A percentile compares a stretch with the other conserved stretches of the same genome.
Conservation (phyloP, 2,888 invertebrate genomes). For the Tanytarsus gracilentus region DNA sequence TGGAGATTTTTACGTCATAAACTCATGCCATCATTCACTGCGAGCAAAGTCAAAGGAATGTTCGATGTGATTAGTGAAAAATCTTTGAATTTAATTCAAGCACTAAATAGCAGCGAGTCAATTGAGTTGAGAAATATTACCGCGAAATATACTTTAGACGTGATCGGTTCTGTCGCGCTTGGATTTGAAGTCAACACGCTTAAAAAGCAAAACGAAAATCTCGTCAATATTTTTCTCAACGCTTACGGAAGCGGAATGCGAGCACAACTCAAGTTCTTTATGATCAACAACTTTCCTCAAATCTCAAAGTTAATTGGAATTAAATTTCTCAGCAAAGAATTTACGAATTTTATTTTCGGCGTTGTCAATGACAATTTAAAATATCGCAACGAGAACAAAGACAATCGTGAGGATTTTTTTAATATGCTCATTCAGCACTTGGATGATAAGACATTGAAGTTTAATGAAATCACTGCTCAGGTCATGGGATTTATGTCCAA, state of each 20-base stretch:
- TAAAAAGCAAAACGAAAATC: no score
- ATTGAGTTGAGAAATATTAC: no score
- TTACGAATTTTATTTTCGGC: constrained; percentile 2
- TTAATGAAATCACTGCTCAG: constrained; percentile 43
- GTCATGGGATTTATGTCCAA: constrained; percentile 49
- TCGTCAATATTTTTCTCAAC: no score
- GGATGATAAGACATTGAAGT: constrained; percentile 34
- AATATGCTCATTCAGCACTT: constrained; percentile 45
- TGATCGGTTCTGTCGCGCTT: no score
- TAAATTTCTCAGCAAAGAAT: no score
- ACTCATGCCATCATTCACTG: constrained; percentile 9
- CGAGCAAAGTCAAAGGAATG: background rate
- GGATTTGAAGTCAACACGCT: no score
- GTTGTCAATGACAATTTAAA: constrained; percentile 43
- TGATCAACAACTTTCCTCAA: no score
- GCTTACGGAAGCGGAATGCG: no score
- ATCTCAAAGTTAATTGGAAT: no score
- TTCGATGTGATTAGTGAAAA: background rate
- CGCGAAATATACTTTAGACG: no score
- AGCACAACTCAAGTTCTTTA: no score
- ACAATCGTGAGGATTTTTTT: constrained; percentile 47
- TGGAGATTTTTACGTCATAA: constrained; percentile 6
- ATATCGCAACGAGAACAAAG: constrained; percentile 40
- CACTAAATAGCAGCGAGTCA: no score
- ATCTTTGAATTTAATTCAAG: background rate